Evolutionary conservation across 2,113 vertebrate species (phyloP).

Genomic region (Gymnogyps californianus): DNA sequence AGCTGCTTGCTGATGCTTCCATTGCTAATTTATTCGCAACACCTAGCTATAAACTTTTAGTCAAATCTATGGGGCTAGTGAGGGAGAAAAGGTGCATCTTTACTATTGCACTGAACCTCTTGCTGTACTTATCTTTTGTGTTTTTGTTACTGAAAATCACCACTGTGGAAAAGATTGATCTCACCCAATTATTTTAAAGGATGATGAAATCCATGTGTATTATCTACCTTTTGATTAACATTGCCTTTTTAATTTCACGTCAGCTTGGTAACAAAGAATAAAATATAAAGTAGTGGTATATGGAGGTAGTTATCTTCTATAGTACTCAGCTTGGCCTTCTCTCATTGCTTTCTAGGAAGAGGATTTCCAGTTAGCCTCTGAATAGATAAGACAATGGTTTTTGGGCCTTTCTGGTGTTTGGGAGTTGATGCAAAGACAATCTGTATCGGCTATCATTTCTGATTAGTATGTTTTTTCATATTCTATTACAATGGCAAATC

Average conservation of each 20-base stretch:
- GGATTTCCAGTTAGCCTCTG: neutral
- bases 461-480: neutral
- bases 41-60: neutral
- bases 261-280: neutral
- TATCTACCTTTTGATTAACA: neutral
- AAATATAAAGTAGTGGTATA: neutral
- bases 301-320: neutral
- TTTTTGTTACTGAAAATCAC: neutral
- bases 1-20: neutral
- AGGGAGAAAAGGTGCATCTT: neutral
- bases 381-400: neutral
- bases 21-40: neutral
- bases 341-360: neutral
- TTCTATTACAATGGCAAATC: neutral
- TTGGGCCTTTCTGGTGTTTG: neutral
- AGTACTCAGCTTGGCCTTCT: neutral
- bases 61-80: neutral
- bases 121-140: neutral
- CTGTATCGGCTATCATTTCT: neutral
- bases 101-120: neutral
- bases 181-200: neutral
- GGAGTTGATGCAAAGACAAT: neutral
- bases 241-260: neutral
- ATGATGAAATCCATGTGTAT: neutral
- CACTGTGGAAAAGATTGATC: neutral